phyloP scores from a whole-genome alignment of 2,797 vertebrate genomes.

The Tinamus major region DNA sequence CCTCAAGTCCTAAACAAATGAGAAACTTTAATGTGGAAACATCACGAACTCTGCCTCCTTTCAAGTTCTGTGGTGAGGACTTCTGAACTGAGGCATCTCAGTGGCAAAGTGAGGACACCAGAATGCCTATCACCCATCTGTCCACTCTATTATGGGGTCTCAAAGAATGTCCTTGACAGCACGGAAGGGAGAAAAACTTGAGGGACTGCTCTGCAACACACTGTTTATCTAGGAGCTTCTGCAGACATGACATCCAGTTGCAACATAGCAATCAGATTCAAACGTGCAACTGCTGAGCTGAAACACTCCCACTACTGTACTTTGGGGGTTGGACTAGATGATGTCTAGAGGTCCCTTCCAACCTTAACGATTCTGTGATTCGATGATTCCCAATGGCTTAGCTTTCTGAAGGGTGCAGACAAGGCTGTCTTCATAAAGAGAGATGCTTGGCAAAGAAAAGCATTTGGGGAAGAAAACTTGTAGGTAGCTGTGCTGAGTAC shows the following conservation, averaged over 20 bases:
- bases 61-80: neutral
- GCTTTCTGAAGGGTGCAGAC: neutral
- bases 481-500: neutral
- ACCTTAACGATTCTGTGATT: too few species aligned
- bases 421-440: neutral
- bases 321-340: too few species aligned
- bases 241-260: neutral
- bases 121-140: neutral
- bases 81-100: neutral
- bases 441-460: neutral
- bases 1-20: neutral
- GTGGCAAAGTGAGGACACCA: neutral
- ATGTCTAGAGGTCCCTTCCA: too few species aligned
- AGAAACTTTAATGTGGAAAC: neutral
- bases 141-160: neutral
- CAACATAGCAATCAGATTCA: neutral
- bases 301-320: neutral
- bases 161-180: neutral
- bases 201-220: neutral
- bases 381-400: neutral
- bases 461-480: neutral
- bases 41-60: neutral
- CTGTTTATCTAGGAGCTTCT: neutral
- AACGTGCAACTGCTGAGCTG: neutral
- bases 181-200: neutral